A percentile compares a stretch with the other conserved stretches of the same genome.
Evolutionary conservation across 2,888 invertebrate species (phyloP).

Genomic region (Pelosia muscerda): DNA sequence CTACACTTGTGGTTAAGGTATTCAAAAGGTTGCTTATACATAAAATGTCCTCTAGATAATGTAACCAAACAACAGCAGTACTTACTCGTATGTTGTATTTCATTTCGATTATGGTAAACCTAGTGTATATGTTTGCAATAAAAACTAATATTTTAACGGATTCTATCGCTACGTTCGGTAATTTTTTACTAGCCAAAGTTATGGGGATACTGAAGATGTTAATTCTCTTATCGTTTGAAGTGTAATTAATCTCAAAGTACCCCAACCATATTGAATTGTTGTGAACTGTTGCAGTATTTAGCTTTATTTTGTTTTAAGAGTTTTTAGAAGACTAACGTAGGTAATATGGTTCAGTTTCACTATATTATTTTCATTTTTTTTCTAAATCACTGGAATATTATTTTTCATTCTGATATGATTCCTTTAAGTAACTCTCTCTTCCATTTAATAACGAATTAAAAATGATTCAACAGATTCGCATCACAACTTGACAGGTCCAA

Average conservation of each 20-base stretch:
- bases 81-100: neutral
- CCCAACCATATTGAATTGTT: no score
- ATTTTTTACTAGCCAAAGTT: no score
- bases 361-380: neutral
- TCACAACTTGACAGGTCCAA: neutral
- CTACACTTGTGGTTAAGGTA: constrained; percentile 37
- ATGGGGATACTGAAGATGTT: no score
- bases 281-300: no score
- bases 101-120: neutral
- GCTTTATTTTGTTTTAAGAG: neutral
- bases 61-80: neutral
- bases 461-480: no score
- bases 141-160: no score
- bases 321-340: neutral
- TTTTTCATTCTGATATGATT: neutral
- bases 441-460: neutral
- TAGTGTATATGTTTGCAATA: neutral
- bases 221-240: no score
- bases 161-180: no score
- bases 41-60: neutral
- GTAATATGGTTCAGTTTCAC: neutral
- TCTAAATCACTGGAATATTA: neutral
- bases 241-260: no score
- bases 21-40: neutral
- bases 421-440: neutral